Evolutionary conservation across 2,888 invertebrate genomes (phyloP), one percentile per base, ranked within the genome.

Genomic region (Eupithecia subfuscata): DNA sequence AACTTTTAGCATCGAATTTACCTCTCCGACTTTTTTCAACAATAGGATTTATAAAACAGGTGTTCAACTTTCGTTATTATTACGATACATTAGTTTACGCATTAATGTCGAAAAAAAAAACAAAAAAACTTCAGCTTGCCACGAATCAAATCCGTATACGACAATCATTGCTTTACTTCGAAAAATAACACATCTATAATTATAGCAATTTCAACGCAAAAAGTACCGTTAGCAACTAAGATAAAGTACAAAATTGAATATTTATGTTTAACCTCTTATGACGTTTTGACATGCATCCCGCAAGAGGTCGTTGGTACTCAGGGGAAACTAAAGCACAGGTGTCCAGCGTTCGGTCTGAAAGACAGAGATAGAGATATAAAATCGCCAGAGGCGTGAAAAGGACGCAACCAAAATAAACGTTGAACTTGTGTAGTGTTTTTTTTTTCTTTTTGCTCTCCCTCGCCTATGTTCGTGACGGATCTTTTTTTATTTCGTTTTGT

Each of bases 301-400:
- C 83, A 87, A 93, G 94, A 95, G 95, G 95, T 95, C 95, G 95
- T 94, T 95, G 95, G 93, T 94, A 95, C 95, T 94, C 92, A 89
- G 92, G 93, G 95, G 94, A 95, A 94, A 94, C 94, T 94, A 92
- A 95, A 94, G 95, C 95, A 95, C 95, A 95, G 95, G 95, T 95
- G 95, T 95, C 94, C 95, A 93, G 92, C 95, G 95, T 91, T 95
- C 92, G 91, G 91, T 85, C 88, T 82, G 91, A 77, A 81, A 82
- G 89, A 93, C 81, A 82, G 89, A 89, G 93, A 91, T 63, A 71
- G 85, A 74, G 71, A 83, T 88, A 90, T 25, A 77, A 81, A 87
- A 86, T 80, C 73, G 69, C 69, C 60, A 9, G 70, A 77, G 56
- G 93, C 70, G 82, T 79, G 90, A 95, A 84, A 84, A 87, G 81